Percentiles rank a stretch among this genome's conserved stretches.
phyloP scores from a whole-genome alignment of 2,113 vertebrate species.

The Notiomystis cincta region DNA sequence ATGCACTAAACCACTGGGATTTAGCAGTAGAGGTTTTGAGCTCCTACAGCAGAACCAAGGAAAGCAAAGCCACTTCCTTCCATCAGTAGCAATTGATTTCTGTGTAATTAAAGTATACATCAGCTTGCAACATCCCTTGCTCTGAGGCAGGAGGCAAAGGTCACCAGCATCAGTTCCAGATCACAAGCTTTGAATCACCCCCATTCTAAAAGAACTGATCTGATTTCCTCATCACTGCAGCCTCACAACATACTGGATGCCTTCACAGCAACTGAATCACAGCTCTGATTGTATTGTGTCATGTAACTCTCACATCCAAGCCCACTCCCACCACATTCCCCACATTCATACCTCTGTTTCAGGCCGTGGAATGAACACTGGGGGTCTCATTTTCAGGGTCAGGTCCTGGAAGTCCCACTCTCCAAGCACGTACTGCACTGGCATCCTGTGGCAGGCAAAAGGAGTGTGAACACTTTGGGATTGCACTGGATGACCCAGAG shows the following conservation, averaged over 20 bases:
- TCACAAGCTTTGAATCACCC: background rate
- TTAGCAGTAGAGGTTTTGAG: background rate
- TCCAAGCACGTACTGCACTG: constrained; percentile 92
- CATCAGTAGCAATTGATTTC: background rate
- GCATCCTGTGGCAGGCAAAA: constrained; percentile 78
- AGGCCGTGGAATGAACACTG: constrained; percentile 94
- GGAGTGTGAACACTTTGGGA: background rate
- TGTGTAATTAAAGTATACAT: background rate
- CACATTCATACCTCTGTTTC: constrained; percentile 88
- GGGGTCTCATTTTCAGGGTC: constrained; percentile 88
- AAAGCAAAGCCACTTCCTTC: background rate
- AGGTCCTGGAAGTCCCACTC: constrained; percentile 95
- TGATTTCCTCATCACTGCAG: background rate
- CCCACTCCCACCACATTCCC: rapidly evolving
- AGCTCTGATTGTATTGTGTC: rapidly evolving
- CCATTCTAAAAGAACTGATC: background rate
- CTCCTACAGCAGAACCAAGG: background rate
- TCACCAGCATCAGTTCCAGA: background rate
- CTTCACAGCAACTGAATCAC: background rate
- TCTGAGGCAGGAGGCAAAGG: background rate
- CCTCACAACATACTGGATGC: rapidly evolving
- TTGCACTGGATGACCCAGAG: background rate
- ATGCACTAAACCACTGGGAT: background rate
- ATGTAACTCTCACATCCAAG: background rate
- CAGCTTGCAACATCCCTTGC: background rate